Percentiles rank a stretch among this genome's conserved stretches.
These are phyloP conservation scores for Lichenostomus cassidix DNA, from an alignment of 2,113 vertebrate genomes.

Conservation along the genomic window DNA sequence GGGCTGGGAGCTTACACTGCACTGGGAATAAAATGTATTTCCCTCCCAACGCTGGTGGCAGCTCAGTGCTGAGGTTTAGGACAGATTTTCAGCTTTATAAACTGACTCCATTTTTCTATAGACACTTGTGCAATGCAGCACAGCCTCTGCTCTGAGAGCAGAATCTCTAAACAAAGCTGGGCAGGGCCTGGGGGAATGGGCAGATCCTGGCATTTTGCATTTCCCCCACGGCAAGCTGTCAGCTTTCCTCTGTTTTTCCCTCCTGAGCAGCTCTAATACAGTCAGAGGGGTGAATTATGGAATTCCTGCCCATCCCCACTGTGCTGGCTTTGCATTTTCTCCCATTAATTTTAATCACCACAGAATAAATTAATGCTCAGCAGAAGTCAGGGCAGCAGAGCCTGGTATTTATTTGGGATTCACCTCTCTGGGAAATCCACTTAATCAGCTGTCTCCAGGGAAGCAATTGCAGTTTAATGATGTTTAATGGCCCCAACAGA, in stretches of 20 bases:
- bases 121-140: background rate
- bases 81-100: background rate
- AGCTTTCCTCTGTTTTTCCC: background rate
- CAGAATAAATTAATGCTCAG: slow-evolving; percentile 27
- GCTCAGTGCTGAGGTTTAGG: background rate
- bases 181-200: background rate
- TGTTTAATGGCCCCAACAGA: slow-evolving; percentile 40
- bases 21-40: background rate
- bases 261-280: background rate
- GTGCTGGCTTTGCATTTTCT: background rate
- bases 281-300: background rate
- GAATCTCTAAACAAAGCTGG: background rate
- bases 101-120: background rate
- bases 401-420: slow-evolving; percentile 2
- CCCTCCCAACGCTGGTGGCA: background rate
- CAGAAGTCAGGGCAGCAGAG: slow-evolving; percentile 6
- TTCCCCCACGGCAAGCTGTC: background rate
- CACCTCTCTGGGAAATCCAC: slow-evolving; percentile 12
- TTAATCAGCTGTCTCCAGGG: slow-evolving; percentile 14
- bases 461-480: background rate
- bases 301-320: background rate
- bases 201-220: background rate
- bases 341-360: background rate
- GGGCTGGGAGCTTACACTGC: background rate
- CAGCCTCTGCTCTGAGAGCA: background rate